phyloP scores from a whole-genome alignment of 2,113 vertebrate genomes.

The Deroptyus accipitrinus region DNA sequence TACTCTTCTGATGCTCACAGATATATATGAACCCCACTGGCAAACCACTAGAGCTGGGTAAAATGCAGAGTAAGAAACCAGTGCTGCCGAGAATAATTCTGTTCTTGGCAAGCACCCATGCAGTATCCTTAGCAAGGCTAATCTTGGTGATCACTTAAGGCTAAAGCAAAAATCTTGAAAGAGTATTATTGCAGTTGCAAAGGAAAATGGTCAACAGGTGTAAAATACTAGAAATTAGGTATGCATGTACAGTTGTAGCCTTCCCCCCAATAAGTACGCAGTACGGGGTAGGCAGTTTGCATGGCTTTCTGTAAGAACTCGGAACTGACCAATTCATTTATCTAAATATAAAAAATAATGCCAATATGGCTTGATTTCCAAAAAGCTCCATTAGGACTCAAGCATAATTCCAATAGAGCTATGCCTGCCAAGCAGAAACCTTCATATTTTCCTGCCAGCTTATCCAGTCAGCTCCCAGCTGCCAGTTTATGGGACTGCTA shows the following conservation, averaged over 20 bases:
- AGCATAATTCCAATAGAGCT: neutral
- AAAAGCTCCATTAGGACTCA: neutral
- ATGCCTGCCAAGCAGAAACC: neutral
- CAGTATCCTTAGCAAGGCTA: neutral
- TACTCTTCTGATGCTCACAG: neutral
- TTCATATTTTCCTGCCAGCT: neutral
- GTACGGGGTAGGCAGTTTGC: neutral
- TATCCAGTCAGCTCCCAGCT: neutral
- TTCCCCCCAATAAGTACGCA: neutral
- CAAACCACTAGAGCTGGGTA: neutral
- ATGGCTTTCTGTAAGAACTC: neutral
- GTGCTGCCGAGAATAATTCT: neutral
- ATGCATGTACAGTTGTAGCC: neutral
- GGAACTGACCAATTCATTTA: neutral
- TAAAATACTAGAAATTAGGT: neutral
- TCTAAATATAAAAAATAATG: neutral
- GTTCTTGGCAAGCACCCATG: neutral
- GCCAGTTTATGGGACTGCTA: neutral
- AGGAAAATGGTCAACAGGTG: neutral
- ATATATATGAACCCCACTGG: neutral
- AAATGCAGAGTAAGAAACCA: neutral
- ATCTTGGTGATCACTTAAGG: neutral
- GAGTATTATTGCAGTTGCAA: neutral
- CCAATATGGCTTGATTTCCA: neutral
- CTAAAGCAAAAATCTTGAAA: neutral